A percentile compares a stretch with the other conserved stretches of the same genome.
Evolutionary conservation across 92 coral and sea anemone genomes (phyloP).

Genomic region (Epizoanthus illoricatus): DNA sequence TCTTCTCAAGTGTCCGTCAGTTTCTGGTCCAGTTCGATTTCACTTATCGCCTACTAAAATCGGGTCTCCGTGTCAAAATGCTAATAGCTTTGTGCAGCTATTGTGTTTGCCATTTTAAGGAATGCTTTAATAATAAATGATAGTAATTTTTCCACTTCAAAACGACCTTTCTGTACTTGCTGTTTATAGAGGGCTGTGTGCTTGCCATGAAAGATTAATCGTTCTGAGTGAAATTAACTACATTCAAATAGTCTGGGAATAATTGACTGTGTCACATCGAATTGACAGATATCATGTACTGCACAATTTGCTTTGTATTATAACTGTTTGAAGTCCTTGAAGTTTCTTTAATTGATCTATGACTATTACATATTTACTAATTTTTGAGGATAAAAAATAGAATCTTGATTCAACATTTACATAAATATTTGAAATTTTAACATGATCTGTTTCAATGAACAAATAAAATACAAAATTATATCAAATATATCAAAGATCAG

Average conservation of each 20-base stretch:
- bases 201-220: background rate
- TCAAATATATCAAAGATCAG: too few species aligned
- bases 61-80: background rate
- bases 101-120: slow-evolving; percentile 4
- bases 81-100: background rate
- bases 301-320: background rate
- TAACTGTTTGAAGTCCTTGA: background rate
- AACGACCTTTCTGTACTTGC: background rate
- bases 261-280: background rate
- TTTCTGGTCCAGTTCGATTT: background rate
- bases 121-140: slow-evolving; percentile 21
- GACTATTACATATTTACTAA: too few species aligned
- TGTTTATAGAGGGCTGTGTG: background rate
- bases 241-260: background rate
- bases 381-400: too few species aligned
- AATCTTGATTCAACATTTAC: too few species aligned
- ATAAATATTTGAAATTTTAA: too few species aligned
- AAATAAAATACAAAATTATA: too few species aligned
- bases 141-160: background rate
- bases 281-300: background rate
- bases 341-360: too few species aligned
- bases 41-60: background rate
- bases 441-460: too few species aligned
- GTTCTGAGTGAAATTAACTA: slow-evolving; percentile 3
- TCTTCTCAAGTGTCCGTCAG: background rate